Conservation (phyloP, 2,888 invertebrate genomes). For the Tanytarsus gracilentus region DNA sequence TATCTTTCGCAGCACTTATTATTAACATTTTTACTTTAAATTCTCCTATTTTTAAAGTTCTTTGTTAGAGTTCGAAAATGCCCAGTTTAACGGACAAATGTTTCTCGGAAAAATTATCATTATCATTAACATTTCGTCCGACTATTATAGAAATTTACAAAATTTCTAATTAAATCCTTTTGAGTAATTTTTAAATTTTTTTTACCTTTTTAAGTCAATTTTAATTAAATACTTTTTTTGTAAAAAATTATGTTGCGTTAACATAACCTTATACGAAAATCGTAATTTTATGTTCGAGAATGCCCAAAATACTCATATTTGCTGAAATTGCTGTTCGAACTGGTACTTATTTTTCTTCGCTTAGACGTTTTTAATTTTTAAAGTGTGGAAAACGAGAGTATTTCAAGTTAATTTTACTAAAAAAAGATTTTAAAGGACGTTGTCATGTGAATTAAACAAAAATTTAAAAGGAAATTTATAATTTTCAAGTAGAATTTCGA, state of each 20-base stretch:
- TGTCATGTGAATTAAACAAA: not conserved
- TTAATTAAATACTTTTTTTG: not conserved
- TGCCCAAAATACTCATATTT: not conserved
- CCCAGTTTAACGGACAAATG: not conserved
- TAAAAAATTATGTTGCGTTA: not conserved
- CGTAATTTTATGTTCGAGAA: too few species aligned
- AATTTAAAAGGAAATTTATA: not conserved
- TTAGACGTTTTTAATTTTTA: constrained; percentile 14
- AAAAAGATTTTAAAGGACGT: not conserved
- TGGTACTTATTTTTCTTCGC: not conserved
- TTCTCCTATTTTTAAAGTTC: too few species aligned
- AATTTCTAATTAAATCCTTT: not conserved
- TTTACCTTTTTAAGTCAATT: not conserved
- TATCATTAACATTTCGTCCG: not conserved
- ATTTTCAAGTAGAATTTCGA: not conserved
- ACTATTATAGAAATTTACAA: not conserved
- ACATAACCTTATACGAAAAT: too few species aligned
- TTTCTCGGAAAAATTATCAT: not conserved
- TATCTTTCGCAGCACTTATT: too few species aligned
- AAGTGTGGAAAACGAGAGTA: not conserved
- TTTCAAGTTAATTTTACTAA: not conserved
- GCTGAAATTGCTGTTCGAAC: constrained; percentile 26
- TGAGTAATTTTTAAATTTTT: not conserved
- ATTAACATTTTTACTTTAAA: too few species aligned
- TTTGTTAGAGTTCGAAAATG: too few species aligned